Conservation (phyloP, 2,113 vertebrate species). For the Ptilonorhynchus violaceus region DNA sequence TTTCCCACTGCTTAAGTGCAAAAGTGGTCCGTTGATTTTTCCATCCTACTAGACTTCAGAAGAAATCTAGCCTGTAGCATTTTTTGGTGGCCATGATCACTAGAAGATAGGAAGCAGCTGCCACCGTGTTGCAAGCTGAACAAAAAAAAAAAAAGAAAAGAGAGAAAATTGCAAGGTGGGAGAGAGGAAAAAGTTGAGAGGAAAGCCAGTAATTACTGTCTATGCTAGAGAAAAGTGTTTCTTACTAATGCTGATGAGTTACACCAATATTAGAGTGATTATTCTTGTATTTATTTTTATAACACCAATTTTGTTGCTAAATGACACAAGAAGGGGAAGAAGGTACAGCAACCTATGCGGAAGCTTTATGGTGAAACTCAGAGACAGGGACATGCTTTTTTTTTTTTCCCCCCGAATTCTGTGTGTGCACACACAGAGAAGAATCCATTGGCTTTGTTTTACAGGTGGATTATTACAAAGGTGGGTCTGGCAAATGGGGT, state of each 20-base stretch:
- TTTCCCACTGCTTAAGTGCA: background rate
- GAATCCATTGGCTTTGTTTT: background rate
- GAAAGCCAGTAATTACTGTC: background rate
- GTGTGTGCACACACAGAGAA: background rate
- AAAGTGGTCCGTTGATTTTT: background rate
- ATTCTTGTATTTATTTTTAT: background rate
- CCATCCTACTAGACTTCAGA: background rate
- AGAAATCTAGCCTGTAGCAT: background rate
- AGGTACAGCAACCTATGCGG: background rate
- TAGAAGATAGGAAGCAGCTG: background rate
- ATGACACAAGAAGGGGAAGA: background rate
- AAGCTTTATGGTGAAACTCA: background rate
- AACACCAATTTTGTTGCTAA: background rate
- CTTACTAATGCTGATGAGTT: background rate
- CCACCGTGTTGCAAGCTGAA: background rate
- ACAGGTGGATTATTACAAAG: background rate
- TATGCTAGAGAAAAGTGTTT: background rate
- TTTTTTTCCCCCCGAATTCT: background rate
- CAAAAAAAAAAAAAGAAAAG: background rate
- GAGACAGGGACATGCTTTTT: background rate
- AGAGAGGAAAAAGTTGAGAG: background rate
- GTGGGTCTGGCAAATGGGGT: background rate
- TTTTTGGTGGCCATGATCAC: background rate
- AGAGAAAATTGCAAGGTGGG: background rate
- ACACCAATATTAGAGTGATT: background rate